Percentiles rank a stretch among this genome's conserved stretches.
Conservation (phyloP, 2,888 invertebrate genomes). For the Lamellibrachia columna region DNA sequence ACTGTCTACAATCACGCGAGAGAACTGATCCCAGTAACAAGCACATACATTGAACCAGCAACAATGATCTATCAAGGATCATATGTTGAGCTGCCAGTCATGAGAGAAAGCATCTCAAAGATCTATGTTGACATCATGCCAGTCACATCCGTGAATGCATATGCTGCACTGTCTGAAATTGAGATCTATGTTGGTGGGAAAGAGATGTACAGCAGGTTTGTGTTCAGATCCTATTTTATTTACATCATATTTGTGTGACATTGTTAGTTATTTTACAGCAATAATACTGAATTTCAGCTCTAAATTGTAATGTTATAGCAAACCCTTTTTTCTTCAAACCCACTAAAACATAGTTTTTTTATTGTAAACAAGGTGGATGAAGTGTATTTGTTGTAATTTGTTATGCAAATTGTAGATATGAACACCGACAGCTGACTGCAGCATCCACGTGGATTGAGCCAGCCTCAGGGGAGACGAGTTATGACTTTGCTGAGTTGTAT, state of each 20-base stretch:
- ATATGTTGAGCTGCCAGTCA: constrained; percentile 46
- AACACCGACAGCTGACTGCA: constrained; percentile 36
- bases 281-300: background rate
- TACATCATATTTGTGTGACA: no score
- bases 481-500: constrained; percentile 45
- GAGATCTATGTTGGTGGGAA: constrained; percentile 48
- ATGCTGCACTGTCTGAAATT: constrained; percentile 48
- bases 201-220: constrained; percentile 38
- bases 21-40: background rate
- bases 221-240: background rate
- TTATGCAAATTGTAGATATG: background rate
- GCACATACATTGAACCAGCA: background rate
- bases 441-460: constrained; percentile 47
- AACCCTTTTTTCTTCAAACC: background rate
- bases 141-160: background rate
- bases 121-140: constrained; percentile 38
- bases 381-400: background rate
- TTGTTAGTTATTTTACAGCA: background rate
- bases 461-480: constrained; percentile 27
- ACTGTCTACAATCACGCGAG: background rate
- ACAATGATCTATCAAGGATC: constrained; percentile 39
- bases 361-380: background rate
- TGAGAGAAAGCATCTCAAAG: constrained; percentile 37
- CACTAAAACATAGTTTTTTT: background rate
- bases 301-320: background rate